Evolutionary conservation across 2,113 vertebrate genomes (phyloP), one percentile per base, ranked within the genome.

Genomic region (Pseudorectes ferrugineus): DNA sequence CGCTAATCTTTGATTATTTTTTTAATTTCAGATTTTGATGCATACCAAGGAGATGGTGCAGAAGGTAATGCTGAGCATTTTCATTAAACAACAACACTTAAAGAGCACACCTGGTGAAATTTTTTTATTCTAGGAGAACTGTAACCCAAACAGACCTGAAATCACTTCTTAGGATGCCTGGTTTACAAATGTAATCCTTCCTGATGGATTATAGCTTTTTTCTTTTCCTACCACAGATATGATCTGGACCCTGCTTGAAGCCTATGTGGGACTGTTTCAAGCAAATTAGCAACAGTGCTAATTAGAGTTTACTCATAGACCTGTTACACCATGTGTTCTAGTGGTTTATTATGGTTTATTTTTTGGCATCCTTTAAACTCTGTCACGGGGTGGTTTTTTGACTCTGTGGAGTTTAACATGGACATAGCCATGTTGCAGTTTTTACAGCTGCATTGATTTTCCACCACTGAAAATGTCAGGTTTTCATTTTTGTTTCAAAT

Each of bases 41-140:
- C 99, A 99, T 97, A 99, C 99, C 35, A 99, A 99, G 97, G 99
- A 99, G 98, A 97, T 99, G 99, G 99, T 99, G 83, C 99, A 99
- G 98, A 99, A 99, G 99, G 99, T 99, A 98, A 97, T 95, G 94
- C 79, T 96, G 92, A 96, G 68, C 92, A 85, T 97, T 97, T 97
- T 96, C 81, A 95, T 98, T 97, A 89, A 96, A 96, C 92, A 97
- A 70, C 63, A 88, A 88, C 91, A 95, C 71, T 96, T 97, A 97
- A 94, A 94, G 91, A 95, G 96, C 95, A 96, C 97, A 96, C 92
- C 94, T 96, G 92, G 82, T 95, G 94, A 91, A 66, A 6, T 94
- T 96, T 97, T 95, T 97, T 96, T 96, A 93, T 97, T 97, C 61
- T 91, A 93, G 78, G 80, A 95, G 92, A 97, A 96, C 92, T 93